These are phyloP conservation scores for Oreochromis grahami DNA, from an alignment of 2,797 vertebrate species.

Conservation along the genomic window DNA sequence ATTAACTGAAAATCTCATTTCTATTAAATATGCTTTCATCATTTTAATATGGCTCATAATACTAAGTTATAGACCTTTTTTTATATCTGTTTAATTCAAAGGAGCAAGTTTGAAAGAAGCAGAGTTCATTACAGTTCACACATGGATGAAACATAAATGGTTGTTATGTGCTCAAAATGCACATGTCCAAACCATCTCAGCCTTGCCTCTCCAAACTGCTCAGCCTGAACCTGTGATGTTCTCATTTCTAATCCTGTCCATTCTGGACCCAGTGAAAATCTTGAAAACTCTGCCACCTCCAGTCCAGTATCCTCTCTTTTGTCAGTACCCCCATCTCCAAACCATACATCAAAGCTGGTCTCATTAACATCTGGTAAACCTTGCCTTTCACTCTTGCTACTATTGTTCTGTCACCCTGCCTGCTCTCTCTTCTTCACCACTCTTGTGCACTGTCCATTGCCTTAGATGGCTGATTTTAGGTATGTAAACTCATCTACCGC, in stretches of 20 bases:
- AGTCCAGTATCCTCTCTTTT: background rate
- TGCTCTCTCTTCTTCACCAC: background rate
- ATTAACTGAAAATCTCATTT: too few relatives aligned
- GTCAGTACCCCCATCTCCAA: background rate
- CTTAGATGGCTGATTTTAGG: background rate
- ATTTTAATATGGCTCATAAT: background rate
- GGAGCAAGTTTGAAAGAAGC: background rate
- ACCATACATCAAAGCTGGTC: background rate
- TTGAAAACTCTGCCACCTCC: background rate
- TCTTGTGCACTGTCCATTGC: background rate
- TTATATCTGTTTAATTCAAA: background rate
- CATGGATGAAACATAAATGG: background rate
- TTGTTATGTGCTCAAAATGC: background rate
- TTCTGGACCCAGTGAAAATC: background rate
- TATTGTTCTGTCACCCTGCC: background rate
- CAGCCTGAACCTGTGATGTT: background rate
- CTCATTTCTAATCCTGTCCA: background rate
- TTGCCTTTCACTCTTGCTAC: background rate
- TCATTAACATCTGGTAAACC: background rate
- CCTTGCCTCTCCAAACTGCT: background rate
- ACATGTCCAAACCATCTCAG: background rate
- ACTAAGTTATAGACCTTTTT: background rate
- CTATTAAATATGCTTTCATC: too few relatives aligned
- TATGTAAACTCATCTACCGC: background rate
- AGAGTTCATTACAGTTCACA: background rate